Evolutionary conservation across 1,140 invertebrate species (phyloP).

Genomic region (Argopecten irradians): DNA sequence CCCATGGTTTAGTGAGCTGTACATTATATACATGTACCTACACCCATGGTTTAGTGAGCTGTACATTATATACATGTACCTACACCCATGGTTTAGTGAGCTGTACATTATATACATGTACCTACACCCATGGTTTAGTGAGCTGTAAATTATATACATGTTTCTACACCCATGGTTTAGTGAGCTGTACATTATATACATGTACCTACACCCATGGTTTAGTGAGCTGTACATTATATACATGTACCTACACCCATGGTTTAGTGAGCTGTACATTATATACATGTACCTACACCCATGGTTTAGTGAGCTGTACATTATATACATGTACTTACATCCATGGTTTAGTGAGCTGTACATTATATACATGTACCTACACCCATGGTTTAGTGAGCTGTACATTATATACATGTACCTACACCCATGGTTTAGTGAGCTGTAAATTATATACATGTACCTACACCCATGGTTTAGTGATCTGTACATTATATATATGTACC

Average conservation of each 20-base stretch:
- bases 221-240: neutral
- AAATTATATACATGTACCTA: neutral
- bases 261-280: neutral
- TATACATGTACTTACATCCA: neutral
- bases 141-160: neutral
- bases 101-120: neutral
- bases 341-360: neutral
- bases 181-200: neutral
- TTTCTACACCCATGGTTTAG: neutral
- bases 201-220: neutral
- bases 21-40: neutral
- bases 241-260: neutral
- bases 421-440: neutral
- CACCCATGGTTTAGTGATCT: neutral
- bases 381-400: neutral
- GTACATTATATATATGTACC: neutral
- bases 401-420: neutral
- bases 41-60: neutral
- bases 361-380: neutral
- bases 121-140: neutral
- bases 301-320: neutral
- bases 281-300: neutral
- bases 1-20: neutral
- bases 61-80: neutral
- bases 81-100: neutral